These are phyloP conservation scores for Amorpha juglandis DNA, from an alignment of 2,888 invertebrate species.

Conservation along the genomic window DNA sequence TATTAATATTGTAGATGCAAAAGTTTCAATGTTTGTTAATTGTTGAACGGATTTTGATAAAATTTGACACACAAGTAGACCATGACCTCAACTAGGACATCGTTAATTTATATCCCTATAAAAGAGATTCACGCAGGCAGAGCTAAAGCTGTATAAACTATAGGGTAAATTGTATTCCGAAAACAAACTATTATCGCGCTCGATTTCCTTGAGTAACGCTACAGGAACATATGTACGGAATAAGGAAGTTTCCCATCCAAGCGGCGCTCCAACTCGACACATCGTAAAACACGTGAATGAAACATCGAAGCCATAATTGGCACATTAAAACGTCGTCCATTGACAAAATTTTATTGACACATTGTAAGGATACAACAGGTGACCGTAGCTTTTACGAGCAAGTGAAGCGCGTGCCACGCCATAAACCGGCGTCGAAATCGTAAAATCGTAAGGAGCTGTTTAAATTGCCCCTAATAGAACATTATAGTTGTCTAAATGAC, in stretches of 20 bases:
- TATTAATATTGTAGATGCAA: too few species aligned
- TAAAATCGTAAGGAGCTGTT: conserved; percentile 71
- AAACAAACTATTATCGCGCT: not conserved
- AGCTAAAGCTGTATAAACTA: not conserved
- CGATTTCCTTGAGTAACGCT: not conserved
- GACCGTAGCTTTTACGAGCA: conserved; percentile 78
- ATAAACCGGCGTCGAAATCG: conserved; percentile 71
- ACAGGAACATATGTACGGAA: conserved; percentile 5
- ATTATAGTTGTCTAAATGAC: conserved; percentile 71
- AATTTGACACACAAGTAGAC: too few species aligned
- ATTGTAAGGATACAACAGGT: conserved; percentile 75
- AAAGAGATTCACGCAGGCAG: too few species aligned
- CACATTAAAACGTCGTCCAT: conserved; percentile 73
- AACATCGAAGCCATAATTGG: conserved; percentile 69
- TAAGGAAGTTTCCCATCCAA: conserved; percentile 37
- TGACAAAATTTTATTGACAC: conserved; percentile 75
- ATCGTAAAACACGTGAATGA: conserved; percentile 69
- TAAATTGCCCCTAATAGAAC: conserved; percentile 73
- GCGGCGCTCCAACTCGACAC: conserved; percentile 45
- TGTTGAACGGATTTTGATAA: too few species aligned
- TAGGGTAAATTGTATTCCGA: not conserved
- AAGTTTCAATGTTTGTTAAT: too few species aligned
- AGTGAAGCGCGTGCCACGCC: conserved; percentile 65
- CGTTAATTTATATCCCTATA: too few species aligned
- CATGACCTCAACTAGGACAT: too few species aligned